Conservation (phyloP, 2,797 vertebrate genomes). For the Coilia nasus region DNA sequence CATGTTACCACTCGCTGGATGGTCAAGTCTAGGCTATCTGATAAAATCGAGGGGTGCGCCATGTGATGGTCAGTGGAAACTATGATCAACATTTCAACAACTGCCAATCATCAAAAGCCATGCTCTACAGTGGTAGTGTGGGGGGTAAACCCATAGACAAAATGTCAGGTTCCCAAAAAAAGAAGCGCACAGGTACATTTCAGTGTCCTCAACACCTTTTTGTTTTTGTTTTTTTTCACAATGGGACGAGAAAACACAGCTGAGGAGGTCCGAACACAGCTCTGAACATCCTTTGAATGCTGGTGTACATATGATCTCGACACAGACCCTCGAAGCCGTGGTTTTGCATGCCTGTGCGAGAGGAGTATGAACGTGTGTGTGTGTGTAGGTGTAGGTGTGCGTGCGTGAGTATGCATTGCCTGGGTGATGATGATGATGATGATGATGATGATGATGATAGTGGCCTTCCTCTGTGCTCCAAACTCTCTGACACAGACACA, state of each 20-base stretch:
- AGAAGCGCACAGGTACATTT: not conserved
- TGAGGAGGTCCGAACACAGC: too few species aligned
- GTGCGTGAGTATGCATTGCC: conserved; percentile 38
- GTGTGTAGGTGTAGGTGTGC: conserved; percentile 34
- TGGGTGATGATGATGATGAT: conserved; percentile 27
- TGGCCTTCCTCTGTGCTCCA: conserved; percentile 54
- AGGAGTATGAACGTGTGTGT: conserved; percentile 36
- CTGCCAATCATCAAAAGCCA: conserved; percentile 31
- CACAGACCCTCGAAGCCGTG: conserved; percentile 6
- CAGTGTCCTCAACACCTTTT: conserved; percentile 4
- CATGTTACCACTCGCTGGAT: conserved; percentile 47
- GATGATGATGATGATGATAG: not conserved
- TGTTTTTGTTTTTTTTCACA: not conserved
- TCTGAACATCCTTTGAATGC: conserved; percentile 41
- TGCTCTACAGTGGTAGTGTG: conserved; percentile 30
- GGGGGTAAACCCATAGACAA: conserved; percentile 24
- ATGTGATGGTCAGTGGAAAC: conserved; percentile 6
- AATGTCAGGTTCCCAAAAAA: conserved; percentile 13
- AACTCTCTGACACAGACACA: conserved; percentile 56
- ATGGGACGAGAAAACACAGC: conserved; percentile 1
- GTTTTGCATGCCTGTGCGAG: not conserved
- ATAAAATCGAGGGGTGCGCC: not conserved
- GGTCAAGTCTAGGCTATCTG: conserved; percentile 10
- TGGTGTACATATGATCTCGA: conserved; percentile 50
- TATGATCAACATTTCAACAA: not conserved